Evolutionary conservation across 2,888 invertebrate species (phyloP), one percentile per base, ranked within the genome.

Genomic region (Cheilosia soror): DNA sequence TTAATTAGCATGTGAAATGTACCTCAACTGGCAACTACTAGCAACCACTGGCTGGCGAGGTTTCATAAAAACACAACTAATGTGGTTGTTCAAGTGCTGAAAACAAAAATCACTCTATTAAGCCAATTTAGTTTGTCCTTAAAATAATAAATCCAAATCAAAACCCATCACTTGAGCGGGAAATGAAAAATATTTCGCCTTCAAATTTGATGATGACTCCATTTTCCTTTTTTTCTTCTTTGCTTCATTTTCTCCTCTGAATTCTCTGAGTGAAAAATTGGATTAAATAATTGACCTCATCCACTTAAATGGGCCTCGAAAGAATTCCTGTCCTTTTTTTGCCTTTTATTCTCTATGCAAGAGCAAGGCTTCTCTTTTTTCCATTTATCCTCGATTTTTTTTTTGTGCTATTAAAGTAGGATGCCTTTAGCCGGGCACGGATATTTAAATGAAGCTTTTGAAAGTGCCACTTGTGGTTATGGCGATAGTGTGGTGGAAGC

Each of bases 211-310:
- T 63, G 27, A 65, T 65, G 15, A 65, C 13, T 6, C 65, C 65
- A 57, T 57, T 49, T 75, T 29, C 29, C 37, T 57, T 44, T 27
- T 55, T 7, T 37, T 29, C 25, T 29, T 51, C 11, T 4, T 37
- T 58, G 3, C 4, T 5, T 5, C 37, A 20, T 25, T 57, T 31
- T 11, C 5, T 33, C 20, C 7, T 11, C n/a, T 31, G 33, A 20
- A 5, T 15, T 20, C 58, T 58, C 37, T 58, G 83, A 84, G 79
- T 84, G 83, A 84, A 80, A 84, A 75, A 84, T 80, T 84, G 79
- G 80, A 63, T 71, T 69, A 65, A 84, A 79, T 79, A 84, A 84
- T 79, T 84, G 84, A 84, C 80, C 84, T 84, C 84, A 80, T 84
- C 80, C 84, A 80, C 80, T 80, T 76, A 66, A 80, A 68, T 62